These are phyloP conservation scores for Neosalanx taihuensis DNA, from an alignment of 2,797 vertebrate genomes.

Conservation along the genomic window DNA sequence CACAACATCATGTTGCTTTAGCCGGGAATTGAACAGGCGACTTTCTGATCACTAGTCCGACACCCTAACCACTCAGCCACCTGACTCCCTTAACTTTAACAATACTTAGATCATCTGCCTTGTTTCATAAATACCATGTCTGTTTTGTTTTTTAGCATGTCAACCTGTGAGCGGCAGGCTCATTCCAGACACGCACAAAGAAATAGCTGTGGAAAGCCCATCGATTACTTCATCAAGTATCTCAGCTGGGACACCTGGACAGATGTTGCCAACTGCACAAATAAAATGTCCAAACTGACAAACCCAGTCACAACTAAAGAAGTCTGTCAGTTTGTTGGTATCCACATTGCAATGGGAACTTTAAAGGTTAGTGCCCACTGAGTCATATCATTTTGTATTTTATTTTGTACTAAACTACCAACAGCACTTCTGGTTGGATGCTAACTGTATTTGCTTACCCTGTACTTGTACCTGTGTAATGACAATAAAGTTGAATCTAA, in stretches of 20 bases:
- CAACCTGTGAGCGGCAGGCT: slow-evolving; percentile 19
- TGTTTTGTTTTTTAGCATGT: slow-evolving; percentile 33
- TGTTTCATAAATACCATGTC: not conserved
- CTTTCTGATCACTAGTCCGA: too few species aligned
- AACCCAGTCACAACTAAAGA: slow-evolving; percentile 62
- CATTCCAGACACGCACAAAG: slow-evolving; percentile 7
- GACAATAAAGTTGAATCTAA: too few species aligned
- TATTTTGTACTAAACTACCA: too few species aligned
- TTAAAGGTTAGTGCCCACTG: slow-evolving; percentile 69
- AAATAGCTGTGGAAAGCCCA: slow-evolving; percentile 49
- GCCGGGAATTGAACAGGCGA: too few species aligned
- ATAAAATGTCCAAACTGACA: slow-evolving; percentile 47
- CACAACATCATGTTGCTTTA: too few species aligned
- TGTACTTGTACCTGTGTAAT: too few species aligned
- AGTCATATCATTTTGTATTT: not conserved
- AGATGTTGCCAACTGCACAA: slow-evolving; percentile 67
- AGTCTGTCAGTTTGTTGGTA: slow-evolving; percentile 75
- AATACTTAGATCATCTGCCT: not conserved
- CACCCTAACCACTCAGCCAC: too few species aligned
- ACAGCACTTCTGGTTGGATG: too few species aligned
- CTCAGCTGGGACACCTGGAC: slow-evolving; percentile 73
- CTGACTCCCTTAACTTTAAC: too few species aligned
- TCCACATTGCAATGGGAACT: slow-evolving; percentile 82
- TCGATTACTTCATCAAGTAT: slow-evolving; percentile 73
- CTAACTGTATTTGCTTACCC: too few species aligned